phyloP scores from a whole-genome alignment of 2,113 vertebrate species.

The Chaetorhynchus papuensis region DNA sequence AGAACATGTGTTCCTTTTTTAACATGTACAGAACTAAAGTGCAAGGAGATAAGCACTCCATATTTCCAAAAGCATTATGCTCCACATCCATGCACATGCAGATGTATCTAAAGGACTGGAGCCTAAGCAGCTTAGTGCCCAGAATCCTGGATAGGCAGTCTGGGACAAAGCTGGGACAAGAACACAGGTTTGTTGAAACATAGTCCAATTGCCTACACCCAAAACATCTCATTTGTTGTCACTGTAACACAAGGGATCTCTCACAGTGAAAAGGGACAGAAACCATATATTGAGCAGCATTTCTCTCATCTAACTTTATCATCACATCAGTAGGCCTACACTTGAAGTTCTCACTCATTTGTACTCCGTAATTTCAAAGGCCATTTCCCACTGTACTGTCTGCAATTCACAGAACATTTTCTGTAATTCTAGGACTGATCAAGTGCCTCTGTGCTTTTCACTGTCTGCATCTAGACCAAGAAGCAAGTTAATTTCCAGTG shows the following conservation, averaged over 20 bases:
- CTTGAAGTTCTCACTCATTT: background rate
- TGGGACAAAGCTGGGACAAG: background rate
- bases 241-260: background rate
- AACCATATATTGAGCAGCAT: background rate
- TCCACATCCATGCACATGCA: background rate
- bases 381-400: background rate
- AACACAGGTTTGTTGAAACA: background rate
- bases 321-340: background rate
- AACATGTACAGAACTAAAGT: background rate
- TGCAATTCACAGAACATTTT: background rate
- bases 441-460: background rate
- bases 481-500: background rate
- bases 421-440: background rate
- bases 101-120: background rate
- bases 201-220: background rate
- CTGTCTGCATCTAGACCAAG: background rate
- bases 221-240: background rate
- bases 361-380: background rate
- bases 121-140: background rate
- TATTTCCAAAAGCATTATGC: background rate
- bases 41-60: background rate
- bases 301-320: background rate
- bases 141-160: background rate
- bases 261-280: background rate
- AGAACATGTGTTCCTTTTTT: background rate